Evolutionary conservation across 2,797 vertebrate genomes (phyloP), one percentile per base, ranked within the genome.

Genomic region (Brachyrhaphis roseni): DNA sequence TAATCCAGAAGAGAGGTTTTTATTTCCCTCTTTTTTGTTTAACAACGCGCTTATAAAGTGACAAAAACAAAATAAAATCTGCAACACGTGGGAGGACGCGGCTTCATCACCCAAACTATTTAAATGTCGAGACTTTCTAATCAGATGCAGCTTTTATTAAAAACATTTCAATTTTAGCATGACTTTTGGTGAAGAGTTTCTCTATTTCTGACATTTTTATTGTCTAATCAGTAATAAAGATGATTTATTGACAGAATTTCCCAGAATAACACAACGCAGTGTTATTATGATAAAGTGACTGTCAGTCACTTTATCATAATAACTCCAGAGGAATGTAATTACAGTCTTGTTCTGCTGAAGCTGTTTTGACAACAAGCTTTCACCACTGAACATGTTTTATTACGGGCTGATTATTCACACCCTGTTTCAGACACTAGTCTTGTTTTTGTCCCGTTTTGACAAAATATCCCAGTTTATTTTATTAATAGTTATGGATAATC

Each of bases 361-460:
- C 83, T 84, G 84, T 78, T 83, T 57, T n/a, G 71, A 23, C 7
- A 8, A 68, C 64, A 68, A 57, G 1, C 64, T 10, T 68, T 82
- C 78, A 74, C 31, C 84, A 12, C 51, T 53, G 81, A 90, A 83
- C 91, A 90, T 87, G 87, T 90, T 91, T 84, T 84, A 55, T 55
- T 85, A 72, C 5, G 1, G 12, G 18, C 77, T 4, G 13, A 78
- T 88, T 78, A 77, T 55, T 83, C 72, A 83, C 86, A 82, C 83
- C 31, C 15, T 23, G 64, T 39, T 39, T 18, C 18, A 68, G 64
- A 68, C 36, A 12, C 4, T 5, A 12, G 11, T 55, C 26, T 55
- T n/a, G 53, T n/a, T 55, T 55, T 55, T 55, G 26, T 55, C 49
- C 49, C 20, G 49, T 8, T 51, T 8, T 51, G 49, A 55, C 46